phyloP scores from a whole-genome alignment of 2,797 vertebrate species.

The Halcyon leucocephala region DNA sequence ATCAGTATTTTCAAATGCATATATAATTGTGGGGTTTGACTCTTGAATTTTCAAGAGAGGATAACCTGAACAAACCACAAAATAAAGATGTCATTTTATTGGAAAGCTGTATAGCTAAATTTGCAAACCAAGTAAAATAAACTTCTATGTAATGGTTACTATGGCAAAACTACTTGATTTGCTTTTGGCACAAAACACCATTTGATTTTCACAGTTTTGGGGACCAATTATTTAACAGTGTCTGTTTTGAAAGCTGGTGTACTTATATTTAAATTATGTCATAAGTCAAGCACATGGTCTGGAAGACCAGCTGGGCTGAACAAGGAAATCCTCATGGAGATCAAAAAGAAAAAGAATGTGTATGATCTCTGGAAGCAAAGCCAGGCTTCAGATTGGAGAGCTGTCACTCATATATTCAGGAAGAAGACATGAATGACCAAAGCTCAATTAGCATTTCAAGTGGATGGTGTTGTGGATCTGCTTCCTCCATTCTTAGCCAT shows the following conservation, averaged over 20 bases:
- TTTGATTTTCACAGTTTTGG: background rate
- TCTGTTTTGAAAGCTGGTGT: background rate
- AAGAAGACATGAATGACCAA: background rate
- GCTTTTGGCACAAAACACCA: no score
- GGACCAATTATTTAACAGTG: background rate
- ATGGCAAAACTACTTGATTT: background rate
- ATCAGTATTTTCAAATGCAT: background rate
- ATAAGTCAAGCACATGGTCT: background rate
- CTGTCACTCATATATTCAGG: background rate
- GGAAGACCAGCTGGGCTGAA: background rate
- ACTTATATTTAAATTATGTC: background rate
- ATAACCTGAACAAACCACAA: background rate
- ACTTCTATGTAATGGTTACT: background rate
- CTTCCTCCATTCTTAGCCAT: background rate
- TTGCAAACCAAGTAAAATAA: background rate
- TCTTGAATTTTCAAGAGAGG: background rate
- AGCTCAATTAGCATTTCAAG: background rate
- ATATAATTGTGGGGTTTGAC: background rate
- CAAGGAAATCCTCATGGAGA: accelerated
- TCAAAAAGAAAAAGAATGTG: background rate
- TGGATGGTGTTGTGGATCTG: background rate
- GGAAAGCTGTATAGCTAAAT: background rate
- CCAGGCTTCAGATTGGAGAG: background rate
- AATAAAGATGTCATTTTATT: background rate
- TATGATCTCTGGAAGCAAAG: background rate